Conservation (phyloP, 2,797 vertebrate genomes). For the Cichlasoma orientale region DNA sequence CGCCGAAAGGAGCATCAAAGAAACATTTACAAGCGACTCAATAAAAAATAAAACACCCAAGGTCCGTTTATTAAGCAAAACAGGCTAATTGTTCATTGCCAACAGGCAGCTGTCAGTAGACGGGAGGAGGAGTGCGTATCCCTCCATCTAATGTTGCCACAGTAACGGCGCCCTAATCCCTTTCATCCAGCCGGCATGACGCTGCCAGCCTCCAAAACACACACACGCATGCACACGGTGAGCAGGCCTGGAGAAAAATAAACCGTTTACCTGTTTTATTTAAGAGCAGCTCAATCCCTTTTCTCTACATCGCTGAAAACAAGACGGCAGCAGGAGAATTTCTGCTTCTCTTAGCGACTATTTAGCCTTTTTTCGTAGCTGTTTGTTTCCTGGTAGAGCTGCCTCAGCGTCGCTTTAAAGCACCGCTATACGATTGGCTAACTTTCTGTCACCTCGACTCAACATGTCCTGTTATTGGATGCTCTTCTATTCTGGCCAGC, state of each 20-base stretch:
- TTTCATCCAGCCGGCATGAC: slow-evolving; percentile 69
- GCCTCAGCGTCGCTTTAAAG: slow-evolving; percentile 44
- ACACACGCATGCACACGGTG: background rate
- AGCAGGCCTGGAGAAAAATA: background rate
- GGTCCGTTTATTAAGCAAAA: slow-evolving; percentile 10
- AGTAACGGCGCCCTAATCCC: slow-evolving; percentile 73
- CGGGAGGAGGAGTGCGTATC: slow-evolving; percentile 57
- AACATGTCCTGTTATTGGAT: slow-evolving; percentile 61
- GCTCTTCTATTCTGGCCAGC: fast-evolving
- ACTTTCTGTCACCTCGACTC: background rate
- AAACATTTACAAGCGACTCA: background rate
- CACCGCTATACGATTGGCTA: slow-evolving; percentile 52
- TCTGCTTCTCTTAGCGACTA: slow-evolving; percentile 52
- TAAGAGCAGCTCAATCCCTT: slow-evolving; percentile 36
- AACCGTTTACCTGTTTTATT: slow-evolving; percentile 62
- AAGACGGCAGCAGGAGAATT: slow-evolving; percentile 33
- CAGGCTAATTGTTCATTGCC: slow-evolving; percentile 26
- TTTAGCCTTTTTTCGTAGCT: slow-evolving; percentile 13
- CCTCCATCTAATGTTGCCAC: slow-evolving; percentile 78
- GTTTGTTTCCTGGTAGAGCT: slow-evolving; percentile 14
- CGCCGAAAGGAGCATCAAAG: slow-evolving; percentile 4
- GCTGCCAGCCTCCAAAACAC: slow-evolving; percentile 37
- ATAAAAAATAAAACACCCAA: background rate
- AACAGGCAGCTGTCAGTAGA: slow-evolving; percentile 45
- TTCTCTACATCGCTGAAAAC: slow-evolving; percentile 69